phyloP scores from a whole-genome alignment of 92 coral and sea anemone species.

The Pocillopora meandrina region DNA sequence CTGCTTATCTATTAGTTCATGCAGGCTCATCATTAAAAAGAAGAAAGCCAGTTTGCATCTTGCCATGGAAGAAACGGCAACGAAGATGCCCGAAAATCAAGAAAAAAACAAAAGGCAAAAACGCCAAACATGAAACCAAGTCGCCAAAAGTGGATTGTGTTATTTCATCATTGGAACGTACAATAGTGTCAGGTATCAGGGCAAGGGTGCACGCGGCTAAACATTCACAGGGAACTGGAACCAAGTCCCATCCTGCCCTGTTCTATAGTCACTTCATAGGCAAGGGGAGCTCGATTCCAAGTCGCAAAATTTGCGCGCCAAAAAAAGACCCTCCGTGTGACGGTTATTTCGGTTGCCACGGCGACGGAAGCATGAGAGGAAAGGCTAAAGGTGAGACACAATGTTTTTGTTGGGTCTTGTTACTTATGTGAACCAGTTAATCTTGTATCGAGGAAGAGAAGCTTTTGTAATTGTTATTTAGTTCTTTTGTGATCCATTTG shows the following conservation, averaged over 20 bases:
- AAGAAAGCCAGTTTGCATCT: conserved; percentile 72
- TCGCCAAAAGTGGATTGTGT: conserved; percentile 60
- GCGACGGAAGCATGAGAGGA: conserved; percentile 46
- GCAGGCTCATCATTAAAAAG: conserved; percentile 46
- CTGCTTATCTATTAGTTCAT: background rate
- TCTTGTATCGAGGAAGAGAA: background rate
- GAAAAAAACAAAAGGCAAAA: conserved; percentile 36
- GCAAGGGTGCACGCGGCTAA: conserved; percentile 22
- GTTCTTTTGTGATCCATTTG: no score
- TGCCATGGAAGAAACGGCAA: conserved; percentile 74
- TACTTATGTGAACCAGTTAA: no score
- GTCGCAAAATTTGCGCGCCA: conserved; percentile 64
- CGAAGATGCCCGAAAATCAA: conserved; percentile 21
- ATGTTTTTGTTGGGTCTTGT: background rate
- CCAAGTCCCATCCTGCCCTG: conserved; percentile 75
- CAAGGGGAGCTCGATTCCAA: conserved; percentile 54
- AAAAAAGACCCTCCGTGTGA: conserved; percentile 71
- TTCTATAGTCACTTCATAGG: conserved; percentile 71
- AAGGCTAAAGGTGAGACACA: conserved; percentile 47
- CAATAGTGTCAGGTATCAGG: conserved; percentile 55
- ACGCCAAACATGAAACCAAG: background rate
- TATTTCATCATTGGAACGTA: conserved; percentile 47
- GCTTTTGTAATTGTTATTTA: no score
- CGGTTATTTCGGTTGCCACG: conserved; percentile 87
- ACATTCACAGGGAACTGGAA: conserved; percentile 30